Evolutionary conservation across 1,140 invertebrate genomes (phyloP).

Genomic region (Delia radicum): DNA sequence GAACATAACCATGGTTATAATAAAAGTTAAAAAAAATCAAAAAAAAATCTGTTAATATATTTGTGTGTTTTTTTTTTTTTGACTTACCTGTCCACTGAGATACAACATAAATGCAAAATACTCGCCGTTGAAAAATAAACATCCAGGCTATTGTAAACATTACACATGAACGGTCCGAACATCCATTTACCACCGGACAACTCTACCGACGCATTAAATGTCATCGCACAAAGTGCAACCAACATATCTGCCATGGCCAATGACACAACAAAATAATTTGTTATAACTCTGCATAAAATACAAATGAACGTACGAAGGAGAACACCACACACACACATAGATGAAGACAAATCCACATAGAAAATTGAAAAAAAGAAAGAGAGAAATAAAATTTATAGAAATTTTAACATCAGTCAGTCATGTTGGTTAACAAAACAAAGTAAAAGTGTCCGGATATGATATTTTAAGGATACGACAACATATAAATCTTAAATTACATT

Average conservation of each 20-base stretch:
- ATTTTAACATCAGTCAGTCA: not conserved
- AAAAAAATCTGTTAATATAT: too few relatives aligned
- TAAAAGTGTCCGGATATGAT: too few relatives aligned
- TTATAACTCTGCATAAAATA: conserved; percentile 68
- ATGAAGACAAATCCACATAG: not conserved
- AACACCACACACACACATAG: not conserved
- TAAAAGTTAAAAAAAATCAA: too few relatives aligned
- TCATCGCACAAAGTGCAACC: conserved; percentile 90
- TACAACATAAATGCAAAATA: conserved; percentile 92
- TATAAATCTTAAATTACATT: too few relatives aligned
- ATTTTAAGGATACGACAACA: too few relatives aligned
- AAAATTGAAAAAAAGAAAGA: not conserved
- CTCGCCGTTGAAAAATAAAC: conserved; percentile 94
- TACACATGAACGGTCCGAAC: conserved; percentile 87
- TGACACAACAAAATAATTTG: conserved; percentile 94
- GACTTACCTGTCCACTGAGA: conserved; percentile 78
- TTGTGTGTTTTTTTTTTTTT: too few relatives aligned
- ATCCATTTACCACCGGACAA: conserved; percentile 76
- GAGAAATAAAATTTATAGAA: not conserved
- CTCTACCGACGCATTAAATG: conserved; percentile 88
- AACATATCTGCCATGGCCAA: conserved; percentile 88
- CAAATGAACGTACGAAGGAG: not conserved
- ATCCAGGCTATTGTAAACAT: conserved; percentile 92
- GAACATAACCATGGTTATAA: too few relatives aligned
- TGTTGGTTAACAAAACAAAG: too few relatives aligned